Base-by-base conservation (phyloP, 2,797 vertebrate genomes). In the Alcedo quadribrachys region DNA sequence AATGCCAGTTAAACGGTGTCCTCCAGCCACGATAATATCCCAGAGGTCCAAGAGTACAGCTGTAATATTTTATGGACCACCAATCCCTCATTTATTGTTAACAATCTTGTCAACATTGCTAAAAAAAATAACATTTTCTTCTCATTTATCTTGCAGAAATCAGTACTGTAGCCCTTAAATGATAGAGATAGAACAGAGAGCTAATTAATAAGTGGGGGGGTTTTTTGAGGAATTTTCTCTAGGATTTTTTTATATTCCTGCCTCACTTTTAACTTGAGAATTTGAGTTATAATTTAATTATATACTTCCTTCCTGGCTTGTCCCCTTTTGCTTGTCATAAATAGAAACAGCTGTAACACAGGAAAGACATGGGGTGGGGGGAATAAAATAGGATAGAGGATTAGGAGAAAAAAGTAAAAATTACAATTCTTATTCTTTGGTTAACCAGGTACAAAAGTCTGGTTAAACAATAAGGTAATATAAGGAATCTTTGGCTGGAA, bases 91-190 rank as follows among this genome's bases (percentile, higher is more conserved):
- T 58, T 51, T 57, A 37, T 21, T 75, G 17, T 42, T 73, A 84
- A 71, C 19, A 74, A 37, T n/a, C 60, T 91, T 88, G 67, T 84
- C 48, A 91, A 76, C 6, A 8, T 53, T 73, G 35, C 22, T 73
- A 63, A 69, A 93, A 89, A 42, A 58, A 25, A 35, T 15, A 35
- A 11, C 21, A 53, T 69, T 84, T 84, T 79, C 35, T 40, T 92
- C 60, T 78, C 15, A 61, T 88, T 94, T 78, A 32, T 84, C 51
- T 75, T 69, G 43, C 17, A 79, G 51, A 90, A 76, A 13, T 79
- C 25, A 60, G 32, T 83, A 53, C 28, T 81, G 21, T 48, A 86
- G 17, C 11, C 8, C 14, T 67, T 76, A 76, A 51, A 45, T 63
- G n/a, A 83, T 51, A 69, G 19, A 24, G 6, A 58, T 58, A 62